Evolutionary conservation across 2,113 vertebrate genomes (phyloP).

Genomic region (Oreochromis tanganicae): DNA sequence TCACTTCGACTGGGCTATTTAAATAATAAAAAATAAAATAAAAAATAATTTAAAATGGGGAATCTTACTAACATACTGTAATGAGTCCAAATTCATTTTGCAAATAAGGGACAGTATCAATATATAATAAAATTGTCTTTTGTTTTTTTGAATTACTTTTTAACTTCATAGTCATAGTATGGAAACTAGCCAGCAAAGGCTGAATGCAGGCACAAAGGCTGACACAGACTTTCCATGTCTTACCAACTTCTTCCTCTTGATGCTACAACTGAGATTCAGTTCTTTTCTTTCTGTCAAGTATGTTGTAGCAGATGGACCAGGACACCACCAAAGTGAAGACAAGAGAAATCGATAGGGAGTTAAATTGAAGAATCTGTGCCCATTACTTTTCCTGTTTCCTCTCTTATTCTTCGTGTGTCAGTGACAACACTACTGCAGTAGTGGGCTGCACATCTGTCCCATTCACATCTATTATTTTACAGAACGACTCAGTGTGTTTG

Average conservation of each 20-base stretch:
- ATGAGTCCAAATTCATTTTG: neutral
- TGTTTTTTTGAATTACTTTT: neutral
- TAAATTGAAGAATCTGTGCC: constrained; percentile 67
- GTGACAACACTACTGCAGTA: constrained; percentile 19
- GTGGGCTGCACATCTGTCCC: neutral
- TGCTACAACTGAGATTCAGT: constrained; percentile 5
- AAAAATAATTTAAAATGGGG: neutral
- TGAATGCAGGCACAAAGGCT: neutral
- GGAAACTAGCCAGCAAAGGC: neutral
- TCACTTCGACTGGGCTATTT: neutral
- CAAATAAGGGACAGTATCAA: neutral
- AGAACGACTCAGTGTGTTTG: neutral
- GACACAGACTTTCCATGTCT: neutral
- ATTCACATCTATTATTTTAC: neutral
- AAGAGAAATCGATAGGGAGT: constrained; percentile 62
- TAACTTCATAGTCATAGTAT: neutral
- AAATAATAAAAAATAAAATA: neutral
- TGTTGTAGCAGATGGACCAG: constrained; percentile 13
- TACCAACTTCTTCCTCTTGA: neutral
- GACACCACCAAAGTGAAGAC: constrained; percentile 38
- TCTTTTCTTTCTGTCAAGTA: constrained; percentile 27
- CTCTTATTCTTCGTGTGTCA: constrained; percentile 13
- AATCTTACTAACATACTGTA: neutral
- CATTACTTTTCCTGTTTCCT: constrained; percentile 64
- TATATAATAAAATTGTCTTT: neutral